Evolutionary conservation across 2,888 invertebrate genomes (phyloP).

Genomic region (Penaeus monodon): DNA sequence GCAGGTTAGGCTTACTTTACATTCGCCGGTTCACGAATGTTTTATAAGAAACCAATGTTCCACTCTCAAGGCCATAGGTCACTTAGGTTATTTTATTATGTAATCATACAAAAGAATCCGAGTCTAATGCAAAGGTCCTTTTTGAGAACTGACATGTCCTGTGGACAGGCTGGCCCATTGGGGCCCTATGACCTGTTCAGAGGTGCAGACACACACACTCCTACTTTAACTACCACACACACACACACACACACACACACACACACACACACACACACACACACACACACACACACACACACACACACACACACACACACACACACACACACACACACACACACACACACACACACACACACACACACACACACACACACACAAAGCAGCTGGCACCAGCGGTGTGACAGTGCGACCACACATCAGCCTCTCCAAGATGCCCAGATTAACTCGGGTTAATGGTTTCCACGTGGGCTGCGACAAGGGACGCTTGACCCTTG

Average conservation of each 20-base stretch:
- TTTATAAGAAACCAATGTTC: too few species aligned
- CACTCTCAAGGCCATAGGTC: too few species aligned
- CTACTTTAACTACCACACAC: background rate
- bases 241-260: constrained; percentile 6
- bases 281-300: background rate
- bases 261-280: background rate
- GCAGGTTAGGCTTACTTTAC: too few species aligned
- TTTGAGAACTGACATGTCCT: background rate
- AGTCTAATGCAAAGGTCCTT: background rate
- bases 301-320: background rate
- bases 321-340: background rate
- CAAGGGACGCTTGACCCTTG: too few species aligned
- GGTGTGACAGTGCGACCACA: too few species aligned
- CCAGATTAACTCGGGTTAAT: background rate
- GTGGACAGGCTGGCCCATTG: too few species aligned
- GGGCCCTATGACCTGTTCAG: background rate
- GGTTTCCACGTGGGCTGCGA: too few species aligned
- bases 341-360: constrained; percentile 18
- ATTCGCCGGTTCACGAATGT: too few species aligned
- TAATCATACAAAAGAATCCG: too few species aligned
- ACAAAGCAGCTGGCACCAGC: background rate
- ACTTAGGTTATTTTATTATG: too few species aligned
- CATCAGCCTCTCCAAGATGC: background rate
- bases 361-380: constrained; percentile 1
- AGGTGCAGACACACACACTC: background rate